Evolutionary conservation across 2,113 vertebrate species (phyloP), one percentile per base, ranked within the genome.

Genomic region (Macheiramphus alcinus): DNA sequence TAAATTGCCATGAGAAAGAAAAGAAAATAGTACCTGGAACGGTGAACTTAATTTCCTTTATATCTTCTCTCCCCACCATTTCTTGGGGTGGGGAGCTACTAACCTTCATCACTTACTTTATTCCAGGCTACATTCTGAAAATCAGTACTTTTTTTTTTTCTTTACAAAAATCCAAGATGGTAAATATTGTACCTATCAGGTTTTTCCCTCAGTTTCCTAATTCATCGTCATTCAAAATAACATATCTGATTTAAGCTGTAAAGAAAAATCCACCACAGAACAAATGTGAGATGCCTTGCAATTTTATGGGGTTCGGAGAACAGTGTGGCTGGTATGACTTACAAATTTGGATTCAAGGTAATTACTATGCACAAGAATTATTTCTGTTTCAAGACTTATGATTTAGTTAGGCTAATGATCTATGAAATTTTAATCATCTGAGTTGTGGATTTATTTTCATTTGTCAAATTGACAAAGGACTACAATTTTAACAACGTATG

Each of bases 311-410:
- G 2, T 52, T 93, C 21, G 25, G 47, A 90, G 68, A 85, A 75
- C 9, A 80, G 86, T 9, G 22, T 0, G 3, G 16, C 20, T 5
- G 0, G 5, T 67, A 47, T 10, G 12, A 56, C 21, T 73, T 5
- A 65, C 1, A 45, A 76, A 34, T 83, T 70, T 59, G 25, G 36
- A 72, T 66, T 86, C 36, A 40, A 48, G 7, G 18, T 42, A 73
- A 76, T 50, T 74, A 76, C 13, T 23, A 67, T 4, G 10, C 31
- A 52, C 18, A 67, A 53, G 5, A 85, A 59, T 55, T 20, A 59
- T 43, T 85, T 89, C 3, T 38, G 76, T 94, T 81, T 75, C 61
- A 88, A 73, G 26, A 65, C 14, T 56, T 63, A 48, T 12, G 4
- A 82, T 76, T 79, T 79, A 59, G 8, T 62, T 94, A 65, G 25